Evolutionary conservation across 2,797 vertebrate genomes (phyloP), one percentile per base, ranked within the genome.

Genomic region (Characodon lateralis): DNA sequence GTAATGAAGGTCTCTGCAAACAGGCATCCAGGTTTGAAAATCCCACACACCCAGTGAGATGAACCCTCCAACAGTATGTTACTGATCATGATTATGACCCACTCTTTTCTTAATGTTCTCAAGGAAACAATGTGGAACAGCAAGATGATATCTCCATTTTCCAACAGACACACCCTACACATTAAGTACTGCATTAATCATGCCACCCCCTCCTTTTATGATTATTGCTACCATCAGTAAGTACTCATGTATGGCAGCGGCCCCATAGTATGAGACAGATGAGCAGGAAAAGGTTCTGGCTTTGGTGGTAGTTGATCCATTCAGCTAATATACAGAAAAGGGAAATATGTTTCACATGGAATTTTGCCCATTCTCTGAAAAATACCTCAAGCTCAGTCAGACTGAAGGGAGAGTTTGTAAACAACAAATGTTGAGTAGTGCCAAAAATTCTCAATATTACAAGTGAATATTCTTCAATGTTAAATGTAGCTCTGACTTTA

Each of bases 141-240:
- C 18, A 7, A 28, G 46, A 73, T n/a, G 26, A 26, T 43, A 39
- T 76, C 71, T 74, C 58, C 51, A 71, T 72, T 51, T 2, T 71
- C n/a, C 59, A 61, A 31, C 16, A 61, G 59, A 61, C 59, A 31
- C 59, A 61, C 59, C 28, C 10, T 39, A 10, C 56, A 78, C 71
- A 79, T 71, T 43, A 75, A 73, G 55, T 14, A 59, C 71, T 78
- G n/a, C 72, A 79, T 74, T 79, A 3, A 22, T 81, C 68, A 66
- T 6, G 56, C 69, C 46, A 35, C n/a, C 55, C 65, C 28, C 71
- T 63, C 66, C 66, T 55, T 31, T 61, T 61, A 12, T 68, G 41
- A 76, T 81, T 53, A 28, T 61, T 73, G 77, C 74, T 5, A 73
- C 78, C 56, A 81, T 71, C 71, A 61, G 59, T 16, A 16, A 61